phyloP scores from a whole-genome alignment of 2,888 invertebrate genomes.

The Dione vanillae region DNA sequence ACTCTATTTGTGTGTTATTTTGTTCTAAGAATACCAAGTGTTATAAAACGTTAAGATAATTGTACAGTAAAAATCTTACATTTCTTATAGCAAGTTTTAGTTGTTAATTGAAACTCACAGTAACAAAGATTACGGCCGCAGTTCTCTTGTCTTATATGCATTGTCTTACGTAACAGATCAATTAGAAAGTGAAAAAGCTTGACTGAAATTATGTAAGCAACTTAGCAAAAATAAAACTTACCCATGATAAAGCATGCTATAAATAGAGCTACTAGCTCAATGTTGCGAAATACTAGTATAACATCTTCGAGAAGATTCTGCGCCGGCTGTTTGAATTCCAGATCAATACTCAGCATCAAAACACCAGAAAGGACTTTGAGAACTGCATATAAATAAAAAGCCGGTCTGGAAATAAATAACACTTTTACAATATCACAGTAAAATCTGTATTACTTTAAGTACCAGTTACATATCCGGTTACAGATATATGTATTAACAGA shows the following conservation, averaged over 20 bases:
- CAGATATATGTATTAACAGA: not conserved
- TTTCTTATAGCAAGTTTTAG: too few species aligned
- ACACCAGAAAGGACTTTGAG: conserved; percentile 87
- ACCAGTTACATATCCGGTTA: conserved; percentile 16
- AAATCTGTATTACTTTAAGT: conserved; percentile 9
- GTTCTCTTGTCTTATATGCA: not conserved
- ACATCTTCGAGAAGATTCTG: conserved; percentile 88
- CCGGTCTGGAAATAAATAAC: conserved; percentile 84
- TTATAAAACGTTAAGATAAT: not conserved
- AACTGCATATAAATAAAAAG: conserved; percentile 89
- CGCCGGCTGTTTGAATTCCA: conserved; percentile 90
- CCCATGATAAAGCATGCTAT: conserved; percentile 89
- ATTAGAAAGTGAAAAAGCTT: not conserved
- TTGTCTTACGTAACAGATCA: not conserved
- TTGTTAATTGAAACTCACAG: not conserved
- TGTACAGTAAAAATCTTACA: not conserved
- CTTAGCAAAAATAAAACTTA: conserved; percentile 60
- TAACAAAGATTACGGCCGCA: not conserved
- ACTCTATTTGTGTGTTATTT: conserved; percentile 11
- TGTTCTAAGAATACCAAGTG: not conserved
- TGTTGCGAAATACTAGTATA: conserved; percentile 86
- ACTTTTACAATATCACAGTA: conserved; percentile 10
- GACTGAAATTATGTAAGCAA: not conserved
- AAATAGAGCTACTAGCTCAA: conserved; percentile 89
- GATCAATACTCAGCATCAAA: conserved; percentile 88